Base-by-base conservation (phyloP, 2,888 invertebrate species). In the Chymomyza caudatula region DNA sequence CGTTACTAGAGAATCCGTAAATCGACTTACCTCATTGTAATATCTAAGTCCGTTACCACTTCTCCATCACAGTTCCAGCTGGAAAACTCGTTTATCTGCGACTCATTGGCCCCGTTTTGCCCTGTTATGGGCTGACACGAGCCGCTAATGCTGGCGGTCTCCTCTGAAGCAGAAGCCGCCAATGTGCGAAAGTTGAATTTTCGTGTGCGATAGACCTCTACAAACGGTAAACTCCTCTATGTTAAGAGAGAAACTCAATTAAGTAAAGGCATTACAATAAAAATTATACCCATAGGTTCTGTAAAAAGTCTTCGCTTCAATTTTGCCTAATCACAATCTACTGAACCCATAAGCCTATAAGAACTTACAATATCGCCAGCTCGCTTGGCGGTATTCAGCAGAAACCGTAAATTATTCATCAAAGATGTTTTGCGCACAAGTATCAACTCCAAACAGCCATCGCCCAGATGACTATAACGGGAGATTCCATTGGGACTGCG, bases 31-130 rank as follows among this genome's bases (percentile, higher is more conserved):
- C 92, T 93, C 88, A 94, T 93, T 74, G 92, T 92, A 58, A 95
- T 91, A 85, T 93, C 92, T 44, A 93, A 92, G 81, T 93, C 93
- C 63, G 91, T 91, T 63, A 95, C 92, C 42, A 95, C 91, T 89
- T 96, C 96, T 15, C 96, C 96, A 90, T 96, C 96, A 91, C 95
- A 95, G 87, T 96, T 96, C 96, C 96, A 96, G 44, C 94, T 93
- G 79, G 95, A 95, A 65, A 70, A 85, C 20, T 76, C 72, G n/a
- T 15, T 53, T 1, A n/a, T 15, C 3, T 47, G 17, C 4, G 63
- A 49, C 0, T 23, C 59, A n/a, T 74, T 68, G 6, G 60, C 62
- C 57, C 44, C 70, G 11, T 47, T 59, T 44, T 67, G 56, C 22
- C 76, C 75, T 4, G 87, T 64, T 29, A 90, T 88, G 19, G 89